Conservation (phyloP, 2,113 vertebrate genomes). For the Sceloporus undulatus region DNA sequence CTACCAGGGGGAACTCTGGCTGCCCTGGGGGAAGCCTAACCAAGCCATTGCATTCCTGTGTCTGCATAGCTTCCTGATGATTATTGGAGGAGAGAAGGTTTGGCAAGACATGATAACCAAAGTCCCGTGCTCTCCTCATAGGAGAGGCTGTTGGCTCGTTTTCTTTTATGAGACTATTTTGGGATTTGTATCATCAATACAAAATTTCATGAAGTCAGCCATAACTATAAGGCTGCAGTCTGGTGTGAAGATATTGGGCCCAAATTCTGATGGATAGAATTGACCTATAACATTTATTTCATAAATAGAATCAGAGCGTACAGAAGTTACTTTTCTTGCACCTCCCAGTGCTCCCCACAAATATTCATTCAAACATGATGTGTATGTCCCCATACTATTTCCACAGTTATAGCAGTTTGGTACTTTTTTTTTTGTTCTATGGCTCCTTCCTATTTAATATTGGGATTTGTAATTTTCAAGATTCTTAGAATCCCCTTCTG, state of each 20-base stretch:
- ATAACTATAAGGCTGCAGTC: not conserved
- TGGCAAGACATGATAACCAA: not conserved
- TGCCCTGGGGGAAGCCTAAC: slow-evolving; percentile 32
- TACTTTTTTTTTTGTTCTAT: too few relatives aligned
- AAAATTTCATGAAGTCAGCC: not conserved
- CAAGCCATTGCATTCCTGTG: slow-evolving; percentile 13
- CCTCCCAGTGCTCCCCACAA: too few relatives aligned
- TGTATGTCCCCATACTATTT: too few relatives aligned
- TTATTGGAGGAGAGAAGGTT: slow-evolving; percentile 1
- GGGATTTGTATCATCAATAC: not conserved
- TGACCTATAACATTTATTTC: not conserved
- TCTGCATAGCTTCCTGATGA: slow-evolving; percentile 21
- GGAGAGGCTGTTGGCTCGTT: not conserved
- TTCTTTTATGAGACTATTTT: not conserved
- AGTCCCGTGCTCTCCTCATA: not conserved
- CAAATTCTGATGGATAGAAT: not conserved
- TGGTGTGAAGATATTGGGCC: not conserved
- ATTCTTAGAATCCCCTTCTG: too few relatives aligned
- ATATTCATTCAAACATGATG: too few relatives aligned
- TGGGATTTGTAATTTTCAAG: too few relatives aligned
- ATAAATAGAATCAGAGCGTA: too few relatives aligned
- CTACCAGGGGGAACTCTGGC: slow-evolving; percentile 41
- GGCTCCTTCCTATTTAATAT: too few relatives aligned
- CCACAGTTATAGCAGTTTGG: too few relatives aligned
- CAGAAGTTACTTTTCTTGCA: too few relatives aligned